These are phyloP conservation scores for Pogonomyrmex barbatus DNA, from an alignment of 1,140 invertebrate species.

Conservation along the genomic window DNA sequence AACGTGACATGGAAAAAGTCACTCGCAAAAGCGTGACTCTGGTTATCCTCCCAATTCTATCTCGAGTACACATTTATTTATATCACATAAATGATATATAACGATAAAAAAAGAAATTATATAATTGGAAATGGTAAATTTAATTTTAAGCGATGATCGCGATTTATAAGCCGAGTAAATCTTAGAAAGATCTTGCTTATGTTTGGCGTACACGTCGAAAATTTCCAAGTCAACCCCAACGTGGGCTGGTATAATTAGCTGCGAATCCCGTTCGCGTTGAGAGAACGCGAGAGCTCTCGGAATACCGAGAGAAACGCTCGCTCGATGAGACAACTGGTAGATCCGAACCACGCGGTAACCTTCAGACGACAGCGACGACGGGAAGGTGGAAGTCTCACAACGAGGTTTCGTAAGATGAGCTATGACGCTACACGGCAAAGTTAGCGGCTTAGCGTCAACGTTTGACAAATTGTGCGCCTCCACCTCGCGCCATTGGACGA, in stretches of 20 bases:
- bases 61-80: too few species aligned
- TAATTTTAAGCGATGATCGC: not conserved
- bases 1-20: not conserved
- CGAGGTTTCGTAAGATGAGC: slow-evolving; percentile 67
- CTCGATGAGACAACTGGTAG: slow-evolving; percentile 40
- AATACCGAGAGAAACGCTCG: slow-evolving; percentile 36
- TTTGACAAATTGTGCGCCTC: slow-evolving; percentile 79
- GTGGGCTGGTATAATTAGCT: slow-evolving; percentile 41
- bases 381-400: slow-evolving; percentile 42
- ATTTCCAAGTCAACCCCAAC: slow-evolving; percentile 1
- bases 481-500: slow-evolving; percentile 52
- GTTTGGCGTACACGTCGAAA: slow-evolving; percentile 9
- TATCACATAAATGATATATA: too few species aligned
- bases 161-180: not conserved
- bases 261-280: slow-evolving; percentile 31
- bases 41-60: not conserved
- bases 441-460: slow-evolving; percentile 77
- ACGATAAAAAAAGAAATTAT: not conserved
- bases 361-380: slow-evolving; percentile 55
- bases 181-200: not conserved
- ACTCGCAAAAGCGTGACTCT: not conserved
- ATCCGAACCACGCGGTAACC: slow-evolving; percentile 52
- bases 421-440: slow-evolving; percentile 75
- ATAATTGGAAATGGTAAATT: not conserved
- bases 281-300: slow-evolving; percentile 14